Base-by-base conservation (phyloP, 2,888 invertebrate species). In the Resseliella maxima region DNA sequence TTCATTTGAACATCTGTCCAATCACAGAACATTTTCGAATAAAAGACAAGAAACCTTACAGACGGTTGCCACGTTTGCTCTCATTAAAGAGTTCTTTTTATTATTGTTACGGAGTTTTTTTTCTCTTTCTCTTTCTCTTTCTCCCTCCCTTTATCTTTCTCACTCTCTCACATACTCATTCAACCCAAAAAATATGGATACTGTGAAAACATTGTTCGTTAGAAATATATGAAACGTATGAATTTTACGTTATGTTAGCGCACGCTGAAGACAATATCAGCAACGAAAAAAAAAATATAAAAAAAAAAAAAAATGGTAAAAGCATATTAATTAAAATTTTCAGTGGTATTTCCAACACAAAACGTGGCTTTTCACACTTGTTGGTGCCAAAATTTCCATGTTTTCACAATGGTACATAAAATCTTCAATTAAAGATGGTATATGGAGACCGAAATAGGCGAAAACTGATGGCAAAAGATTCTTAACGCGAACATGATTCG, bases 251-350 rank as follows among this genome's bases (percentile, higher is more conserved):
- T 24, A 31, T 35, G 31, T 35, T 72, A 35, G 72, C 72, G n/a
- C 35, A 72, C 31, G 72, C 21, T 72, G 31, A 35, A 31, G 72
- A 59, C 24, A 59, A 59, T 59, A 59, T 59, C 59, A 59, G 31
- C 31, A 72, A 15, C 72, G 31, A 24, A 3, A 10, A 59, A 59
- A n/a, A n/a, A n/a, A n/a, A n/a, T n/a, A n/a, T 59, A 24, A n/a
- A 24, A 59, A 50, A 10, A 50, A 18, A 50, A 59, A 59, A 59
- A 59, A n/a, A 24, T 59, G 59, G 24, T 1, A 24, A 59, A 59
- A 59, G n/a, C 59, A 59, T 24, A 59, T 59, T 59, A 59, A 59
- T 59, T 59, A 59, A 59, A 24, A 24, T 59, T 59, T 59, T 59
- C 24, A 8, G 5, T 41, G 41, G 41, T 41, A 12, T 41, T 41